phyloP scores from a whole-genome alignment of 2,797 vertebrate genomes.

The Enteromius unitaeniatus region DNA sequence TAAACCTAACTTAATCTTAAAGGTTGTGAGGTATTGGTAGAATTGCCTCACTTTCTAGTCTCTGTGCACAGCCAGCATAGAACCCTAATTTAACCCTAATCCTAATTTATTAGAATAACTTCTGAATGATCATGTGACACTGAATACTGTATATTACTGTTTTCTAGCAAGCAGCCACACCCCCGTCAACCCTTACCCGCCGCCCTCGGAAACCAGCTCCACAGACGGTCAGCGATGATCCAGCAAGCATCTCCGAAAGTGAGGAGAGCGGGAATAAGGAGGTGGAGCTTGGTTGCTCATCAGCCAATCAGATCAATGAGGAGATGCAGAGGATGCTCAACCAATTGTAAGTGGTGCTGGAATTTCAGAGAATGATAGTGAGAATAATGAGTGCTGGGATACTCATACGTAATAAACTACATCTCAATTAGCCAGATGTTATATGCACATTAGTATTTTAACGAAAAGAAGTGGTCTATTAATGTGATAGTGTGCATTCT shows the following conservation, averaged over 20 bases:
- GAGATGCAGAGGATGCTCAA: slow-evolving; percentile 95
- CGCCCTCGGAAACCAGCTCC: slow-evolving; percentile 75
- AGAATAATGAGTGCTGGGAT: not conserved
- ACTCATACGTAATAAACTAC: not conserved
- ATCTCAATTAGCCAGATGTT: not conserved
- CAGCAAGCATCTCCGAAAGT: slow-evolving; percentile 80
- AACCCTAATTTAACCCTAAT: too few relatives aligned
- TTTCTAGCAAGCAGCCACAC: slow-evolving; percentile 83
- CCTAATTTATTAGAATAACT: not conserved
- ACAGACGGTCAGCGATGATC: slow-evolving; percentile 77
- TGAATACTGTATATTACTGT: not conserved
- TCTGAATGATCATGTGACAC: not conserved
- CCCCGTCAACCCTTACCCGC: slow-evolving; percentile 84
- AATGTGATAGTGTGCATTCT: not conserved
- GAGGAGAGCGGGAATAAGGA: slow-evolving; percentile 82
- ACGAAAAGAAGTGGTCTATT: not conserved
- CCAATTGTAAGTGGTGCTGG: slow-evolving; percentile 84
- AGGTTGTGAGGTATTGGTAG: too few relatives aligned
- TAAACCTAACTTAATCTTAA: too few relatives aligned
- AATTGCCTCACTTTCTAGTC: too few relatives aligned
- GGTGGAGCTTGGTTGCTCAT: slow-evolving; percentile 83
- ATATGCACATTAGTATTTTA: not conserved
- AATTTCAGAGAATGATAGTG: not conserved
- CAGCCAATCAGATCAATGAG: slow-evolving; percentile 90
- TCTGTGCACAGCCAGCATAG: too few relatives aligned